Evolutionary conservation across 2,797 vertebrate species (phyloP).

Genomic region (Rousettus madagascariensis): DNA sequence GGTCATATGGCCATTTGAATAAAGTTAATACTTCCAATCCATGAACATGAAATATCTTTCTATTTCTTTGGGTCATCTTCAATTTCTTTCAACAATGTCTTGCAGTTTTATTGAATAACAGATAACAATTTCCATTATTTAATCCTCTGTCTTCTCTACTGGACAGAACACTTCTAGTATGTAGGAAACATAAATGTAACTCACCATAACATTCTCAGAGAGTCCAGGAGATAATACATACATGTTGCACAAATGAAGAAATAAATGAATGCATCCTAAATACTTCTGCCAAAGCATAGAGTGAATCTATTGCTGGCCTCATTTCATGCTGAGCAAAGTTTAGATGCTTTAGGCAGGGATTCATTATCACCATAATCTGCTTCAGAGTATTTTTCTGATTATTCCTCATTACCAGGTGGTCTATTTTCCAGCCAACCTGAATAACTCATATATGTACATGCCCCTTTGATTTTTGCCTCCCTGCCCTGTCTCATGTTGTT

Average conservation of each 20-base stretch:
- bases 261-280: not conserved
- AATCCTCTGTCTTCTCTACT: no score
- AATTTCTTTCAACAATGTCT: no score
- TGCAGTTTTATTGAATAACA: no score
- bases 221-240: no score
- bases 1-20: no score
- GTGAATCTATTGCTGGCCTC: not conserved
- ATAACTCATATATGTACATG: not conserved
- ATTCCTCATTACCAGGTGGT: not conserved
- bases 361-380: not conserved
- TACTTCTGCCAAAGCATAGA: not conserved
- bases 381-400: not conserved
- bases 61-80: no score
- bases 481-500: not conserved
- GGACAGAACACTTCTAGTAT: no score
- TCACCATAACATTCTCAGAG: no score
- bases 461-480: not conserved
- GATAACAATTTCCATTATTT: no score
- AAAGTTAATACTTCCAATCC: no score
- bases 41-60: no score
- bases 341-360: not conserved
- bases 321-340: not conserved
- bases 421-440: not conserved
- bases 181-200: no score
- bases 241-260: not conserved